Percentiles rank a stretch among this genome's conserved stretches.
Conservation (phyloP, 1,140 invertebrate genomes). For the Phthorimaea operculella region DNA sequence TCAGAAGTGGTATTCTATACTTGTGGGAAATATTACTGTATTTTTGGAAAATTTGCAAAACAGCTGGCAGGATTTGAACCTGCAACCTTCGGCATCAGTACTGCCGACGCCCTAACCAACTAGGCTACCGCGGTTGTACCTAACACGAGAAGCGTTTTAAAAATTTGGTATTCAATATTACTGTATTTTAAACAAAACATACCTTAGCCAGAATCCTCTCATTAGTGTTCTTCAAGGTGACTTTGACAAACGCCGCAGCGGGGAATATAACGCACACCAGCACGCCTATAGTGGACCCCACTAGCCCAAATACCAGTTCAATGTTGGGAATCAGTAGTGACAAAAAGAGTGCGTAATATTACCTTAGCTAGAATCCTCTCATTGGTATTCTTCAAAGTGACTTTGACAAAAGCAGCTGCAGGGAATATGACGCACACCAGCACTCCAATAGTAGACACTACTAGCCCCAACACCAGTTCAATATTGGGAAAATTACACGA, state of each 20-base stretch:
- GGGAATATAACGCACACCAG: conserved; percentile 94
- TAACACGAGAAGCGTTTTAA: no score
- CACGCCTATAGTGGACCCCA: conserved; percentile 95
- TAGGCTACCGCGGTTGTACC: no score
- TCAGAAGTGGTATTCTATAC: no score
- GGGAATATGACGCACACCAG: conserved; percentile 95
- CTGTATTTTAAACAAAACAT: no score
- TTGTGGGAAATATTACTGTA: no score
- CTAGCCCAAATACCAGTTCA: conserved; percentile 90
- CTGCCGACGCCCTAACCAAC: no score
- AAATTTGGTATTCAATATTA: no score
- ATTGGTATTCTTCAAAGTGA: conserved; percentile 79
- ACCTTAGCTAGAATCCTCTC: conserved; percentile 79
- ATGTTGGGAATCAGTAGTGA: conserved; percentile 88
- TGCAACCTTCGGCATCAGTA: no score
- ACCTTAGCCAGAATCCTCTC: conserved; percentile 79
- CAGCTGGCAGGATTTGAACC: no score
- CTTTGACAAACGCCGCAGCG: conserved; percentile 78
- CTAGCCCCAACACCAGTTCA: conserved; percentile 90
- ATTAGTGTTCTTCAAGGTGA: conserved; percentile 79
- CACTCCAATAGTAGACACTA: conserved; percentile 95
- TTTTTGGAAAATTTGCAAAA: no score
- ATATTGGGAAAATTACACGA: conserved; percentile 88
- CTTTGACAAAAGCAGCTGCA: conserved; percentile 78
- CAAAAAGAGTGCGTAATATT: conserved; percentile 79